Evolutionary conservation across 2,888 invertebrate genomes (phyloP).

Genomic region (Euplexia lucipara): DNA sequence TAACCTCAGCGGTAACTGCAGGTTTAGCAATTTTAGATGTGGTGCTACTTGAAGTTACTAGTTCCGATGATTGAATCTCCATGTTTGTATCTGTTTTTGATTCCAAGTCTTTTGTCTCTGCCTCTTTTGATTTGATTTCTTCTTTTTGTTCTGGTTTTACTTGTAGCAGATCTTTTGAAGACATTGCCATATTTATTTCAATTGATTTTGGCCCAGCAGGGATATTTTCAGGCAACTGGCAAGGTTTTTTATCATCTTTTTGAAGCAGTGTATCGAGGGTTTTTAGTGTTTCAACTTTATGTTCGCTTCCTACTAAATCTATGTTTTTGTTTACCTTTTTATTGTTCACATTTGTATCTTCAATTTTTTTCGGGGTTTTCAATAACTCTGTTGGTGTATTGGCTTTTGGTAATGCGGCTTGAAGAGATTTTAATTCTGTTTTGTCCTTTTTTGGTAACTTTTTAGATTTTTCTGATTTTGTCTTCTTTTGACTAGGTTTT

Average conservation of each 20-base stretch:
- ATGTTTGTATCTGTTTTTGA: background rate
- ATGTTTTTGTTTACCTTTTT: conserved; percentile 2
- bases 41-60: background rate
- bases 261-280: background rate
- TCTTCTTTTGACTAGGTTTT: conserved; percentile 48
- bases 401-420: conserved; percentile 35
- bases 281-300: background rate
- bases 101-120: background rate
- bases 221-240: conserved; percentile 3
- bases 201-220: conserved; percentile 1
- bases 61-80: background rate
- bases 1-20: background rate
- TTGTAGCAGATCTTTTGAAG: background rate
- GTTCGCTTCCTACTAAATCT: background rate
- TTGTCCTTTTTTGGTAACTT: conserved; percentile 33
- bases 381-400: conserved; percentile 17
- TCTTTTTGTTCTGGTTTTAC: conserved; percentile 2
- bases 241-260: conserved; percentile 10
- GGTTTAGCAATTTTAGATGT: conserved; percentile 5
- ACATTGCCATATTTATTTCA: conserved; percentile 1
- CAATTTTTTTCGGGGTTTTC: conserved; percentile 6
- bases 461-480: conserved; percentile 61
- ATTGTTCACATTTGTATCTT: conserved; percentile 8
- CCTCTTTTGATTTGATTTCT: background rate
- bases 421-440: conserved; percentile 26